A percentile compares a stretch with the other conserved stretches of the same genome.
These are phyloP conservation scores for Parnassius glacialis DNA, from an alignment of 2,888 invertebrate genomes.

Conservation along the genomic window DNA sequence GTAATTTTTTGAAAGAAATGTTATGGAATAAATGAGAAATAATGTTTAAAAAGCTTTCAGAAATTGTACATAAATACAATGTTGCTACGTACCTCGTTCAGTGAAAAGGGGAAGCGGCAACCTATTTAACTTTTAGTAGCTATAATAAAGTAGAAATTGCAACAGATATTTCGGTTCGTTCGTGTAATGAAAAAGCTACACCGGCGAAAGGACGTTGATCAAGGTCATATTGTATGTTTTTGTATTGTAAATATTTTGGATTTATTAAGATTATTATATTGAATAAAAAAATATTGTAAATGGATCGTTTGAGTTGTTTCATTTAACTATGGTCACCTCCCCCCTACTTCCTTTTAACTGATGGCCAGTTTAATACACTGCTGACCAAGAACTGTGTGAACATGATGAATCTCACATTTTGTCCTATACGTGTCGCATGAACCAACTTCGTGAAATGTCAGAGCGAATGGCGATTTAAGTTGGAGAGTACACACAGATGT, in stretches of 20 bases:
- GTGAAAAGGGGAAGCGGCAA: slow-evolving; percentile 33
- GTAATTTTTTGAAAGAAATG: slow-evolving; percentile 1
- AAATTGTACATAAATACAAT: slow-evolving; percentile 14
- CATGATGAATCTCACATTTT: too few species aligned
- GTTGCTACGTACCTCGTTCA: background rate
- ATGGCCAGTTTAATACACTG: too few species aligned
- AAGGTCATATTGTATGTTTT: slow-evolving; percentile 77
- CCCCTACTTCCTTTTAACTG: too few species aligned
- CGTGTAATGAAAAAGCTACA: slow-evolving; percentile 37
- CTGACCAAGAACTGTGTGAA: too few species aligned
- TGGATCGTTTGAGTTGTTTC: slow-evolving; percentile 49
- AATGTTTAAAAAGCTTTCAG: slow-evolving; percentile 3
- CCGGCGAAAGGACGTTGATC: slow-evolving; percentile 63
- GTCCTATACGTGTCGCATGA: too few species aligned
- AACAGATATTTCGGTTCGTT: slow-evolving; percentile 32
- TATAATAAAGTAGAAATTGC: slow-evolving; percentile 38
- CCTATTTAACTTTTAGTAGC: slow-evolving; percentile 33
- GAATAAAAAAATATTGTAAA: slow-evolving; percentile 81
- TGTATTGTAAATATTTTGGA: slow-evolving; percentile 82
- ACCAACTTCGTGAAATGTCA: too few species aligned
- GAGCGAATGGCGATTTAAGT: too few species aligned
- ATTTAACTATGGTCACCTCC: background rate
- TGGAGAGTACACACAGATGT: too few species aligned
- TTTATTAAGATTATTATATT: slow-evolving; percentile 82
- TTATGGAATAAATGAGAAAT: slow-evolving; percentile 17